Conservation (phyloP, 37 sponge, comb jelly and placozoan species). For the Chondrosia reniformis region DNA sequence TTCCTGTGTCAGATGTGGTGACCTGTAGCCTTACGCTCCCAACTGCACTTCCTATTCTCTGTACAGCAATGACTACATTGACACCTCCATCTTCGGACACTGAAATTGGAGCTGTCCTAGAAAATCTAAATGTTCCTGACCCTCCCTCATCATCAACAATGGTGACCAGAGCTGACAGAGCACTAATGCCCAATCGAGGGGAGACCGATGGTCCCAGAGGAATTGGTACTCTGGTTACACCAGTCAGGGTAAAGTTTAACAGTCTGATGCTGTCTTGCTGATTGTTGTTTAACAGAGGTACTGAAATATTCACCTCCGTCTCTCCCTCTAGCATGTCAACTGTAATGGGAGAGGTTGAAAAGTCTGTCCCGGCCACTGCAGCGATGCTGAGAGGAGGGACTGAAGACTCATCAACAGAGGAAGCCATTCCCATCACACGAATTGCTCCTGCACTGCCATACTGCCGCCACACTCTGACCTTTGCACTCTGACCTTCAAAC, state of each 20-base stretch:
- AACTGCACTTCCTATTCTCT: conserved; percentile 25
- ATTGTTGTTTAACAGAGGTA: conserved; percentile 49
- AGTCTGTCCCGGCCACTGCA: conserved; percentile 43
- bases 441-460: conserved; percentile 68
- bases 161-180: conserved; percentile 26
- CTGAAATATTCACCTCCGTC: conserved; percentile 41
- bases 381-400: conserved; percentile 31
- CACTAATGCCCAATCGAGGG: conserved; percentile 41
- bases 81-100: conserved; percentile 31
- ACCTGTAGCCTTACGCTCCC: conserved; percentile 44
- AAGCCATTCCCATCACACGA: conserved; percentile 53
- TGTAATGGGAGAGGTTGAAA: conserved; percentile 5
- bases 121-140: conserved; percentile 53
- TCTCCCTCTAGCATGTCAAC: conserved; percentile 46
- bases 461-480: conserved; percentile 44
- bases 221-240: conserved; percentile 19
- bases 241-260: conserved; percentile 51
- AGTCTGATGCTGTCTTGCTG: conserved; percentile 31
- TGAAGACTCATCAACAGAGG: neutral
- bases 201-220: conserved; percentile 15
- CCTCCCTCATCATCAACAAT: conserved; percentile 78
- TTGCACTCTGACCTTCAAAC: conserved; percentile 48
- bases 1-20: conserved; percentile 17
- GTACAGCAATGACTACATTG: conserved; percentile 12
- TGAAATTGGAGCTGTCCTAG: conserved; percentile 14